Conservation (phyloP, 1,140 invertebrate genomes). For the Bombus confusus region DNA sequence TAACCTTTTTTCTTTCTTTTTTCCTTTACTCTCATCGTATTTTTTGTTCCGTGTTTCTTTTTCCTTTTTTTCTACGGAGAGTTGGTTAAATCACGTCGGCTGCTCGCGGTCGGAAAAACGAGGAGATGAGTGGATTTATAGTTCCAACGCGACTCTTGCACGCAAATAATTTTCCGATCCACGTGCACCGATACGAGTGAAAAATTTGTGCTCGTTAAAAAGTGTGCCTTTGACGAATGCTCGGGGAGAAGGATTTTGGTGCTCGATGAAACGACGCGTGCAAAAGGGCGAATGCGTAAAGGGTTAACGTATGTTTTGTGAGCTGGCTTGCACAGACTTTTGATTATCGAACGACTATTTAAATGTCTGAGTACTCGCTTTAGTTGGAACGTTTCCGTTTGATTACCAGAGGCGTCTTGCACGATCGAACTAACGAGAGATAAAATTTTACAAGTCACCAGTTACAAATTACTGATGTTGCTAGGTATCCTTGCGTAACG, state of each 20-base stretch:
- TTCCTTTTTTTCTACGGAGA: neutral
- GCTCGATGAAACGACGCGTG: neutral
- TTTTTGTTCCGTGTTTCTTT: neutral
- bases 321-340: neutral
- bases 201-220: neutral
- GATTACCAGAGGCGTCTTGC: no score
- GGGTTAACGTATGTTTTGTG: neutral
- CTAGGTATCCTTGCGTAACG: no score
- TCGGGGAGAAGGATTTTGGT: neutral
- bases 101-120: neutral
- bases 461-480: no score
- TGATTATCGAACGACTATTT: neutral
- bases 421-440: no score
- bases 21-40: neutral
- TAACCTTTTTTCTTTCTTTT: neutral
- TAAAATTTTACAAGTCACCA: no score
- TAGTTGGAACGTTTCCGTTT: neutral
- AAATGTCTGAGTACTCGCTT: neutral
- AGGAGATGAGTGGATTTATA: slow-evolving; percentile 62
- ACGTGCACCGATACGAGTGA: neutral
- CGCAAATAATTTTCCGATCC: neutral
- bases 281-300: neutral
- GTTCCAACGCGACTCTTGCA: slow-evolving; percentile 6
- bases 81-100: slow-evolving; percentile 60
- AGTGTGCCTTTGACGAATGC: neutral